Conservation (phyloP, 2,797 vertebrate genomes). For the Vultur gryphus region DNA sequence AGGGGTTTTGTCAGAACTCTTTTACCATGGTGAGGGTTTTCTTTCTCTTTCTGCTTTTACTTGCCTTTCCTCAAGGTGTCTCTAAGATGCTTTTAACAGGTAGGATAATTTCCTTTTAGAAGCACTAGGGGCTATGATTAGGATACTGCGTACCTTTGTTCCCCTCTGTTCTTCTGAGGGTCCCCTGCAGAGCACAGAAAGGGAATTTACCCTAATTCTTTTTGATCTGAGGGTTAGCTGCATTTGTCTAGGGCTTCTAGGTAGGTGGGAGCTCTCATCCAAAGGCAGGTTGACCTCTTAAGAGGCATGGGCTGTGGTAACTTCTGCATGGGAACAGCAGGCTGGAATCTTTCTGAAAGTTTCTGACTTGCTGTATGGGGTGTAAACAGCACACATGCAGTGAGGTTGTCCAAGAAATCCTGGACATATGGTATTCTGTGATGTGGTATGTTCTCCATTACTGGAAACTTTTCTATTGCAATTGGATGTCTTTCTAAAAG, state of each 20-base stretch:
- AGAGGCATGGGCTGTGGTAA: background rate
- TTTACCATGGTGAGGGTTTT: background rate
- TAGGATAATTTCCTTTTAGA: background rate
- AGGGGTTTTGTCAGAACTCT: background rate
- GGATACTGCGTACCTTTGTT: background rate
- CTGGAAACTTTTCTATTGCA: background rate
- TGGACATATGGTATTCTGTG: background rate
- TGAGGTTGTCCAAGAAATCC: conserved; percentile 8
- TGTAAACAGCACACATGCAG: background rate
- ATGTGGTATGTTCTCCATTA: background rate
- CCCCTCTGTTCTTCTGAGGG: background rate
- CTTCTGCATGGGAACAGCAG: background rate
- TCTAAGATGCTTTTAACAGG: background rate
- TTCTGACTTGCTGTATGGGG: background rate
- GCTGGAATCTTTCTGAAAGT: background rate
- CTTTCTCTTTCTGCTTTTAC: background rate
- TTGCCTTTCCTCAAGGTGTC: background rate
- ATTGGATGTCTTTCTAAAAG: conserved; percentile 8
- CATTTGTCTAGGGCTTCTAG: background rate
- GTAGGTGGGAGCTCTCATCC: background rate
- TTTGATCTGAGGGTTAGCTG: background rate
- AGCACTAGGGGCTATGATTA: background rate
- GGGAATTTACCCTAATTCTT: background rate
- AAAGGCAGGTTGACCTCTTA: background rate
- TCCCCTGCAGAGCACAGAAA: background rate